These are phyloP conservation scores for Apodemia mormo DNA, from an alignment of 2,888 invertebrate species.

Conservation along the genomic window DNA sequence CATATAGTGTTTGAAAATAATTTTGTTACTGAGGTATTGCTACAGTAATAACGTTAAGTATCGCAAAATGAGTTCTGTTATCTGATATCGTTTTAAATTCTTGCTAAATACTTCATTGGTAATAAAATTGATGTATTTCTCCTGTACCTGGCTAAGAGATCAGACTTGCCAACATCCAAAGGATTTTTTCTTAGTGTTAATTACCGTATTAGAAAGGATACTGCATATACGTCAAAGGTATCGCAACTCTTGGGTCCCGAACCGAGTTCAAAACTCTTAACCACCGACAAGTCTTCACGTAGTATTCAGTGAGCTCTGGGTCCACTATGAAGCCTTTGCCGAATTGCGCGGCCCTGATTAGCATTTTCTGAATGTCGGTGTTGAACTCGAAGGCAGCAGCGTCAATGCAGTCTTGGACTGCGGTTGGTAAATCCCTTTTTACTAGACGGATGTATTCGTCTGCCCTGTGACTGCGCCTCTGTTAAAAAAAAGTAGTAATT, in stretches of 20 bases:
- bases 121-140: too few species aligned
- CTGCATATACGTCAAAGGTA: slow-evolving; percentile 95
- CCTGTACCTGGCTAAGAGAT: too few species aligned
- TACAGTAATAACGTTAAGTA: too few species aligned
- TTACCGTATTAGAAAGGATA: slow-evolving; percentile 82
- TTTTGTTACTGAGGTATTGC: too few species aligned
- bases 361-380: slow-evolving; percentile 92
- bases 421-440: slow-evolving; percentile 88
- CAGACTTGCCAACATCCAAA: too few species aligned
- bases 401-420: slow-evolving; percentile 94
- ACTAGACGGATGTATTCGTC: slow-evolving; percentile 96
- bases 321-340: slow-evolving; percentile 95
- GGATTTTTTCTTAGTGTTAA: too few species aligned
- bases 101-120: too few species aligned
- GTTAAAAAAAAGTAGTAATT: slow-evolving; percentile 30
- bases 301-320: slow-evolving; percentile 86
- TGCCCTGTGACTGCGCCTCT: slow-evolving; percentile 94
- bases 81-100: too few species aligned
- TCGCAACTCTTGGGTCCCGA: slow-evolving; percentile 91
- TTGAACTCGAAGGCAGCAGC: slow-evolving; percentile 96
- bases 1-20: too few species aligned
- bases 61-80: too few species aligned
- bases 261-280: slow-evolving; percentile 95
- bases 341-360: slow-evolving; percentile 95
- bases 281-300: slow-evolving; percentile 92